A percentile compares a stretch with the other conserved stretches of the same genome.
Conservation (phyloP, 2,888 invertebrate genomes). For the Cheilosia soror region DNA sequence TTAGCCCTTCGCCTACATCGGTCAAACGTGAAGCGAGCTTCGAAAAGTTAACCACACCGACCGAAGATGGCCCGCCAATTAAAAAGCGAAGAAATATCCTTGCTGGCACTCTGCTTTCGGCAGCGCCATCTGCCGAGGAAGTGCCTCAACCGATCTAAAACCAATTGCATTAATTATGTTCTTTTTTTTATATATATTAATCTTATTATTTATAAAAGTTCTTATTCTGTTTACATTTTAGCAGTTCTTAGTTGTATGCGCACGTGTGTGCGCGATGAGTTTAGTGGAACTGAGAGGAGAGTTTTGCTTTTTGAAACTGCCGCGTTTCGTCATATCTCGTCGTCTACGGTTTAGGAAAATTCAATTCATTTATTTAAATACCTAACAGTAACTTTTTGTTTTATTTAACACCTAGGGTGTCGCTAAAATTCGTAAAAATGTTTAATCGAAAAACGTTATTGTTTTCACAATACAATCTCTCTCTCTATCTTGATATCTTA, state of each 20-base stretch:
- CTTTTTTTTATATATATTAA: slow-evolving; percentile 57
- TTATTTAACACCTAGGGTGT: slow-evolving; percentile 41
- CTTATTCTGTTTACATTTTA: slow-evolving; percentile 54
- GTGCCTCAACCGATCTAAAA: slow-evolving; percentile 63
- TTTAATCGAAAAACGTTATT: slow-evolving; percentile 9
- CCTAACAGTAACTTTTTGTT: slow-evolving; percentile 21
- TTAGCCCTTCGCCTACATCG: slow-evolving; percentile 52
- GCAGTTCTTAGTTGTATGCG: slow-evolving; percentile 52
- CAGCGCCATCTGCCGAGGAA: slow-evolving; percentile 48
- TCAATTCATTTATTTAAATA: slow-evolving; percentile 3
- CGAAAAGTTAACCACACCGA: slow-evolving; percentile 34
- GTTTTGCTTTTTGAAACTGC: slow-evolving; percentile 60
- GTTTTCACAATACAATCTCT: slow-evolving; percentile 29
- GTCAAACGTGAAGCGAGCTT: slow-evolving; percentile 51
- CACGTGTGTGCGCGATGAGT: slow-evolving; percentile 24
- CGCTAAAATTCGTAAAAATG: slow-evolving; percentile 23
- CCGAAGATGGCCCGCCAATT: slow-evolving; percentile 58
- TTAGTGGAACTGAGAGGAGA: slow-evolving; percentile 65
- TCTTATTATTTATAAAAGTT: slow-evolving; percentile 73
- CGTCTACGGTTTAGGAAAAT: slow-evolving; percentile 64
- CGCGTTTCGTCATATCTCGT: slow-evolving; percentile 30
- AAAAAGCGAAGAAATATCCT: slow-evolving; percentile 57
- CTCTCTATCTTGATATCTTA: slow-evolving; percentile 18
- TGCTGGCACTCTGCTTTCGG: slow-evolving; percentile 29
- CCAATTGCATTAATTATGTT: slow-evolving; percentile 32